Conservation (phyloP, 2,113 vertebrate genomes). For the Andinoacara biseriatus region DNA sequence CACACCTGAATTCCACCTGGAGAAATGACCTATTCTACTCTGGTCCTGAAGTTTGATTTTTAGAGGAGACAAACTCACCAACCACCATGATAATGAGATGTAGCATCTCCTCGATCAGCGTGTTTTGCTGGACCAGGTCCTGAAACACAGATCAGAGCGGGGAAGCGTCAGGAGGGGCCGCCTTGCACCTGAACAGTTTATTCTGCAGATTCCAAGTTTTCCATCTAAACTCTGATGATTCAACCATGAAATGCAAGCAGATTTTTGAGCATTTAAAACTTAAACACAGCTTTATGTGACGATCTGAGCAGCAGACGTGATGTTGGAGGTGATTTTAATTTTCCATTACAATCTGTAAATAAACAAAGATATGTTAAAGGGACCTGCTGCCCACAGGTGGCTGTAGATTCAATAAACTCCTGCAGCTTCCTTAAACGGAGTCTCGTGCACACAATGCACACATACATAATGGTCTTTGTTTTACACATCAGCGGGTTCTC, state of each 20-base stretch:
- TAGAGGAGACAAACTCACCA: conserved; percentile 81
- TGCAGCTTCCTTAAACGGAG: background rate
- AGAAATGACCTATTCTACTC: background rate
- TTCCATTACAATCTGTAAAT: background rate
- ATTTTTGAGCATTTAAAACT: background rate
- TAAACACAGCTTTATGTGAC: background rate
- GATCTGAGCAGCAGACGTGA: background rate
- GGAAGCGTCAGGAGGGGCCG: background rate
- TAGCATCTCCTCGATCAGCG: conserved; percentile 98
- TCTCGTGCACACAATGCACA: background rate
- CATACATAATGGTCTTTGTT: background rate
- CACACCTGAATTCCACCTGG: background rate
- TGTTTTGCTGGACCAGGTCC: conserved; percentile 97
- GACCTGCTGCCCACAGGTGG: background rate
- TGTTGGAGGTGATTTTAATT: background rate
- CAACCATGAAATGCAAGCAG: background rate
- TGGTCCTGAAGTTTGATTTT: background rate
- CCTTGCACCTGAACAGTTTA: background rate
- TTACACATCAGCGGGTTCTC: background rate
- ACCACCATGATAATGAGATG: conserved; percentile 97
- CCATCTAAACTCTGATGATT: background rate
- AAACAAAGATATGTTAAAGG: background rate
- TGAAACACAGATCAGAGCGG: conserved; percentile 52
- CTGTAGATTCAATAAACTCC: background rate
- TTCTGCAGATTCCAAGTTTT: background rate